Evolutionary conservation across 2,797 vertebrate species (phyloP).

Genomic region (Myotis daubentonii): DNA sequence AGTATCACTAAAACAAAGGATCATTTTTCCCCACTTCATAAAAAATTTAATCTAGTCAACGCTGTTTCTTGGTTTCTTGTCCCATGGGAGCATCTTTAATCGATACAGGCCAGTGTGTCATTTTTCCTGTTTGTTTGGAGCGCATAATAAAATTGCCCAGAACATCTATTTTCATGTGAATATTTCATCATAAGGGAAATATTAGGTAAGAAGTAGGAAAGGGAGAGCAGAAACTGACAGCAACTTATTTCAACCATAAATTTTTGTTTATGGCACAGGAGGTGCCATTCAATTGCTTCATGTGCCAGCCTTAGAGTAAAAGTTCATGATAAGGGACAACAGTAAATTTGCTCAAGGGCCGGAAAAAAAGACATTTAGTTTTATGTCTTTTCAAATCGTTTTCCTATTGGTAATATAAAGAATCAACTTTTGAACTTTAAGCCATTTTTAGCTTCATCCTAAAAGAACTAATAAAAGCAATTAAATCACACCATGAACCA

Average conservation of each 20-base stretch:
- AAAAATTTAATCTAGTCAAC: slow-evolving; percentile 54
- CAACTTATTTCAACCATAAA: slow-evolving; percentile 26
- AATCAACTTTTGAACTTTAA: slow-evolving; percentile 58
- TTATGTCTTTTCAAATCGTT: slow-evolving; percentile 51
- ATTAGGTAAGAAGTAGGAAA: slow-evolving; percentile 1
- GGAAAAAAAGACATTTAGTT: not conserved
- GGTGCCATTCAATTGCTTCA: not conserved
- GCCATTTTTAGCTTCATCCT: slow-evolving; percentile 56
- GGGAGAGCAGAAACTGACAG: not conserved
- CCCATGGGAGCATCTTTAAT: slow-evolving; percentile 46
- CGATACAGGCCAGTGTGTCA: not conserved
- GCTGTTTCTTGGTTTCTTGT: not conserved
- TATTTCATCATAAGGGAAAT: slow-evolving; percentile 22
- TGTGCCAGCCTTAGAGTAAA: slow-evolving; percentile 22
- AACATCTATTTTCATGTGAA: slow-evolving; percentile 7
- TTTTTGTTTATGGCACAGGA: slow-evolving; percentile 30
- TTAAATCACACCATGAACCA: not conserved
- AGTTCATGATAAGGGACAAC: slow-evolving; percentile 1
- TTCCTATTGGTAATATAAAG: slow-evolving; percentile 45
- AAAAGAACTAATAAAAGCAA: slow-evolving; percentile 57
- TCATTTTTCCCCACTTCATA: slow-evolving; percentile 19
- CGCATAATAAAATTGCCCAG: slow-evolving; percentile 45
- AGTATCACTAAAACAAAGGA: not conserved
- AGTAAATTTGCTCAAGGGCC: slow-evolving; percentile 35
- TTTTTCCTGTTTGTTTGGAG: slow-evolving; percentile 49